phyloP scores from a whole-genome alignment of 2,888 invertebrate genomes.

The Lapara coniferarum region DNA sequence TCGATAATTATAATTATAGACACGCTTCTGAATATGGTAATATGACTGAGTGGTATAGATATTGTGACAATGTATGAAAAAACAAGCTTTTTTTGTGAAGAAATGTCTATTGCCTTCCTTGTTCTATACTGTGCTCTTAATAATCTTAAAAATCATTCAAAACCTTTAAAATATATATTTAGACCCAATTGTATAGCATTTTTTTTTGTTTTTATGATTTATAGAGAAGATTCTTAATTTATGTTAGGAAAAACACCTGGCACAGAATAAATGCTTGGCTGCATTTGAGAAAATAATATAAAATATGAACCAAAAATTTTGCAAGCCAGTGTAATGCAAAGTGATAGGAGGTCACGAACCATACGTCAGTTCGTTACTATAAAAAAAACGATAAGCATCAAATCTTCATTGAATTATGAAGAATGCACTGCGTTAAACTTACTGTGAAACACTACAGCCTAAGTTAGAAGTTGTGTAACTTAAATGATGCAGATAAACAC shows the following conservation, averaged over 20 bases:
- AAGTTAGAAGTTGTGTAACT: background rate
- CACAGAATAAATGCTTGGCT: no score
- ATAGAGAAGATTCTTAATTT: no score
- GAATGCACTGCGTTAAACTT: conserved; percentile 30
- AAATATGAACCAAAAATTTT: conserved; percentile 12
- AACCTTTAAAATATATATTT: no score
- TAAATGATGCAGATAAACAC: background rate
- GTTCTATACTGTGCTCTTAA: no score
- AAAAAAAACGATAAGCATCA: conserved; percentile 44
- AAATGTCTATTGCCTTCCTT: background rate
- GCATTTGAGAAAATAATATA: no score
- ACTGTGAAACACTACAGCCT: conserved; percentile 7
- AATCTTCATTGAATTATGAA: conserved; percentile 38
- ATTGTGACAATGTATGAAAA: background rate
- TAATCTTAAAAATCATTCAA: no score
- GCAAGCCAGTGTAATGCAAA: conserved; percentile 42
- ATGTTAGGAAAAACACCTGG: no score
- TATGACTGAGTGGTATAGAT: background rate
- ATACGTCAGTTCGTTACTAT: conserved; percentile 40
- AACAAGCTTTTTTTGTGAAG: background rate
- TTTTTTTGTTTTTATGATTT: no score
- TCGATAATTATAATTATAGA: conserved; percentile 13
- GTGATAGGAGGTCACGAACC: conserved; percentile 39
- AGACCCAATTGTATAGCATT: no score
- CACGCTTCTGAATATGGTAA: conserved; percentile 3